Percentiles rank a stretch among this genome's conserved stretches.
Conservation (phyloP, 2,888 invertebrate species). For the Pyralis farinalis region DNA sequence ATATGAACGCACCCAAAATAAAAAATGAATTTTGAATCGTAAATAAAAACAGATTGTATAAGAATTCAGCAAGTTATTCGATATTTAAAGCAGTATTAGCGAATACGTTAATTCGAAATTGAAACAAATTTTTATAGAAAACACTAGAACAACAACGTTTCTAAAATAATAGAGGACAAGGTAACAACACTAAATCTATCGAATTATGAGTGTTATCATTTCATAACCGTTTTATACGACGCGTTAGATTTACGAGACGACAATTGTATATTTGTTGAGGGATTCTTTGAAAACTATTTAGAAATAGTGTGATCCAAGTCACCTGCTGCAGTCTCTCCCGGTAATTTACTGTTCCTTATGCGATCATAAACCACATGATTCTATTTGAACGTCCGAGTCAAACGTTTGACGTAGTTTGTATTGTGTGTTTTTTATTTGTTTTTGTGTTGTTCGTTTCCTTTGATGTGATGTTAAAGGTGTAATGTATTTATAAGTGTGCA, state of each 20-base stretch:
- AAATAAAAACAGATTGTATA: too few species aligned
- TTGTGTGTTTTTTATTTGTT: not conserved
- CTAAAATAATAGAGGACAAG: too few species aligned
- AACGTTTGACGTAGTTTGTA: not conserved
- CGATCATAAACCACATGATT: not conserved
- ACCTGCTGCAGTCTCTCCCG: not conserved
- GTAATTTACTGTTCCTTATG: not conserved
- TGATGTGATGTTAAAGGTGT: not conserved
- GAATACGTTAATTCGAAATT: too few species aligned
- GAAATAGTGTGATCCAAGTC: not conserved
- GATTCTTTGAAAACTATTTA: slow-evolving; percentile 7
- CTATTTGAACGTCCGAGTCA: not conserved
- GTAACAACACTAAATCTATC: not conserved
- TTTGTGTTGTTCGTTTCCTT: not conserved
- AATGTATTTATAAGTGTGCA: not conserved
- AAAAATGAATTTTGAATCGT: too few species aligned
- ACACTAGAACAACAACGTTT: too few species aligned
- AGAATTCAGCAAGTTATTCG: too few species aligned
- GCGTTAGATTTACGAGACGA: not conserved
- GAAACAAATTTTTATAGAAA: too few species aligned
- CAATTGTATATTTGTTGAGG: not conserved
- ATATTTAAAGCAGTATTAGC: too few species aligned
- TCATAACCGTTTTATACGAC: slow-evolving; percentile 1
- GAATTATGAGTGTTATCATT: not conserved
- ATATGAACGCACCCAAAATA: too few species aligned